Evolutionary conservation across 2,797 vertebrate genomes (phyloP).

Genomic region (Arremon aurantiirostris): DNA sequence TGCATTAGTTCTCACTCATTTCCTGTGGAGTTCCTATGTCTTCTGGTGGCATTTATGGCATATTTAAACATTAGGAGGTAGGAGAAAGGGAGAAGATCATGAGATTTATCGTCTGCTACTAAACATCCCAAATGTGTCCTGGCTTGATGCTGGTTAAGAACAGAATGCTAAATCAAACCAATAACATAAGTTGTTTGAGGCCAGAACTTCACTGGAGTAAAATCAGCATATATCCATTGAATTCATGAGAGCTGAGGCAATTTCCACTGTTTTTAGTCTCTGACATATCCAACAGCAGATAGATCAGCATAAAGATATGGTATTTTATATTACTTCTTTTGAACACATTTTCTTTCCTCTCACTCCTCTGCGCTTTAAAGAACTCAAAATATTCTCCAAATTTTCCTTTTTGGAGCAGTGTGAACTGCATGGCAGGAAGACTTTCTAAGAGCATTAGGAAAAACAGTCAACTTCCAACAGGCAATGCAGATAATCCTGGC

Average conservation of each 20-base stretch:
- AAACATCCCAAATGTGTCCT: background rate
- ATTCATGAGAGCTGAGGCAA: background rate
- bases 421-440: background rate
- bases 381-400: background rate
- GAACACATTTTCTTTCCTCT: background rate
- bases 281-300: background rate
- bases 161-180: background rate
- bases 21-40: background rate
- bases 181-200: background rate
- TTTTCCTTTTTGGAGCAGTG: background rate
- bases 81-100: background rate
- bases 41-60: background rate
- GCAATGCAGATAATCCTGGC: background rate
- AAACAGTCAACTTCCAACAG: background rate
- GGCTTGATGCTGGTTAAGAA: background rate
- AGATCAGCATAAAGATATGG: background rate
- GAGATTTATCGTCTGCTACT: background rate
- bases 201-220: background rate
- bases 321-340: background rate
- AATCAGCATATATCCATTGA: background rate
- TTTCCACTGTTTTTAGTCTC: background rate
- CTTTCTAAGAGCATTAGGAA: background rate
- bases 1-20: background rate
- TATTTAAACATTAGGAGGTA: background rate
- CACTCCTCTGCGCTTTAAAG: background rate